Evolutionary conservation across 2,888 invertebrate species (phyloP).

Genomic region (Linyphia triangularis): DNA sequence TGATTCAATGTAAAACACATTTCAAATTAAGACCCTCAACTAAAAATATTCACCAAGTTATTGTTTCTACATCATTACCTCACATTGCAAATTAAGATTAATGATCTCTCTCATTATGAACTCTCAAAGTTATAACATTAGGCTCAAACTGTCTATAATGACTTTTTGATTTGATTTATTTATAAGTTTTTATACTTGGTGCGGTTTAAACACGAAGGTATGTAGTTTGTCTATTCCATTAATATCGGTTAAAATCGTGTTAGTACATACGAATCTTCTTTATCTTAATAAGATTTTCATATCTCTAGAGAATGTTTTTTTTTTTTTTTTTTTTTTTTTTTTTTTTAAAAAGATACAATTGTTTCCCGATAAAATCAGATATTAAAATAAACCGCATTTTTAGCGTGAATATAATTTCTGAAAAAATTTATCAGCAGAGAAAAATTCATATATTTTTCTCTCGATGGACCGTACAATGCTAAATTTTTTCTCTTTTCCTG

Average conservation of each 20-base stretch:
- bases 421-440: slow-evolving; percentile 9
- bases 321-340: neutral
- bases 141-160: neutral
- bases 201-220: neutral
- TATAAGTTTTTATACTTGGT: neutral
- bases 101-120: no score
- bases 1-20: no score
- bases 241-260: neutral
- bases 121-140: no score
- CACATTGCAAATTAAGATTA: no score
- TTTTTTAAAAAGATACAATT: neutral
- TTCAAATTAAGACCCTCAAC: no score
- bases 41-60: no score
- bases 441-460: neutral
- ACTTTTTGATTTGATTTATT: neutral
- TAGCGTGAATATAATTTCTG: neutral
- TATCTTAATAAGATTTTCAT: neutral
- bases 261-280: neutral
- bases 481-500: neutral
- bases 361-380: neutral
- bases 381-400: neutral
- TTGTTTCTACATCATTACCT: no score
- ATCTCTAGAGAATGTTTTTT: neutral
- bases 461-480: slow-evolving; percentile 17
- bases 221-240: neutral